phyloP scores from a whole-genome alignment of 1,140 invertebrate species.

The Caenorhabditis remanei region DNA sequence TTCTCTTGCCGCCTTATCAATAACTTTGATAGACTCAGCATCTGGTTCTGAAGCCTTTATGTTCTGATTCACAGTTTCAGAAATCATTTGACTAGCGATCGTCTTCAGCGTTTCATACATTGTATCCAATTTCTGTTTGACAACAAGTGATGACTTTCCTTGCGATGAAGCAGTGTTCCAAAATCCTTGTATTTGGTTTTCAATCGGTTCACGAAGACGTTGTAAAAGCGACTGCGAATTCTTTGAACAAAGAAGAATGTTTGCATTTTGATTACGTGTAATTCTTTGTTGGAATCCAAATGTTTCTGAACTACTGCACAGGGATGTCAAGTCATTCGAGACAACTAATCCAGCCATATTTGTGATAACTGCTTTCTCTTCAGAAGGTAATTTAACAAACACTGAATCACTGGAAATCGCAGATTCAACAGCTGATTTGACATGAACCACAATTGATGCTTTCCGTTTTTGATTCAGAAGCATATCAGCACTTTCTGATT shows the following conservation, averaged over 20 bases:
- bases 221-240: background rate
- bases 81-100: background rate
- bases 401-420: background rate
- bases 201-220: slow-evolving; percentile 2
- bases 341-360: slow-evolving; percentile 20
- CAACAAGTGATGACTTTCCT: background rate
- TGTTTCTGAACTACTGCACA: background rate
- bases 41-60: background rate
- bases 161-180: background rate
- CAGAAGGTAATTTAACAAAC: background rate
- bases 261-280: background rate
- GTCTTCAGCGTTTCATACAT: background rate
- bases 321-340: background rate
- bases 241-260: background rate
- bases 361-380: background rate
- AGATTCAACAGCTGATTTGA: background rate
- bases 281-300: slow-evolving; percentile 25
- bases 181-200: slow-evolving; percentile 4
- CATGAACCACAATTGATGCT: background rate
- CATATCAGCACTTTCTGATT: background rate
- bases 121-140: slow-evolving; percentile 13
- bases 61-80: background rate
- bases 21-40: background rate
- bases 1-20: slow-evolving; percentile 20
- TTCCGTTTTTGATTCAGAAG: background rate